Base-by-base conservation (phyloP, 2,797 vertebrate genomes). In the Hapalemur alaotrensis region DNA sequence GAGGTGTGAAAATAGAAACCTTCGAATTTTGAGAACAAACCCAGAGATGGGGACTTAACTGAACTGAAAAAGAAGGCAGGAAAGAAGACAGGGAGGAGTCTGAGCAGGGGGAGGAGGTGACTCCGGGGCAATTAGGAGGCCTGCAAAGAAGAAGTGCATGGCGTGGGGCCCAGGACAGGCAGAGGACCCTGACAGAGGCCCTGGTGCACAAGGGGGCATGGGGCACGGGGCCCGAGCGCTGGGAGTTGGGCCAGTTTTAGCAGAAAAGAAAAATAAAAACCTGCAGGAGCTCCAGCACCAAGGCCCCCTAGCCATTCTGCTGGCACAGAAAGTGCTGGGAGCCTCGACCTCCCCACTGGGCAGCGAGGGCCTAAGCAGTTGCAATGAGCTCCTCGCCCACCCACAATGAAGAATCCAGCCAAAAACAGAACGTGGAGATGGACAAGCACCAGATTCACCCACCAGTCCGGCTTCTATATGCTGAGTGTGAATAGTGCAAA, bases 1-100 rank as follows among this genome's bases (percentile, higher is more conserved):
- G 85, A 98, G 97, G 98, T 98, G 99, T 97, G 98, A 98, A 99
- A 98, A 98, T 97, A 98, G 98, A 98, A 98, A 97, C 88, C 96
- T 98, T 98, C 97, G 89, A 97, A 97, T 98, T 95, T 82, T n/a
- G 96, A 98, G 98, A 98, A 97, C 96, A 98, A 97, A 97, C 90
- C 65, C 92, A 95, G 98, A 96, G 98, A 97, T 41, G 28, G 54
- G 72, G 93, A 97, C 97, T 98, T 94, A 57, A 97, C 83, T 95
- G 97, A 98, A 93, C 97, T 89, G 95, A 97, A 97, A 97, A 98
- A 69, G 95, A 93, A 82, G 75, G n/a, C 94, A 96, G 95, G 70
- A 76, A 94, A 91, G 83, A 79, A 72, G 43, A 87, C 92, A 92
- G 88, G 73, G 73, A 25, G 72, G n/a, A 0, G 2, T 79, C n/a